A percentile compares a stretch with the other conserved stretches of the same genome.
Evolutionary conservation across 2,888 invertebrate genomes (phyloP).

Genomic region (Lithophane ornitopus): DNA sequence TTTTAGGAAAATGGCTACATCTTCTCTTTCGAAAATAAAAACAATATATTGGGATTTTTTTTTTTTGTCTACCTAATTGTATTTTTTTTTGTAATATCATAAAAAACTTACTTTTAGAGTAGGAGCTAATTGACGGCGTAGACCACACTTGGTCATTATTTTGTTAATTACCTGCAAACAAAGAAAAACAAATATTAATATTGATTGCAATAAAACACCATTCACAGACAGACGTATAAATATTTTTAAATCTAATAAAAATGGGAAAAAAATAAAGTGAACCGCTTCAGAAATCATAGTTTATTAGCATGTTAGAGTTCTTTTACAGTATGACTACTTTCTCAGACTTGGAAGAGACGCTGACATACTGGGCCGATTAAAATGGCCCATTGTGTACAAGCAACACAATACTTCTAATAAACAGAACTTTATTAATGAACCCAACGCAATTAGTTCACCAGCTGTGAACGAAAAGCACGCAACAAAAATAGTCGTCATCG

Average conservation of each 20-base stretch:
- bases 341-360: not conserved
- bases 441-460: constrained; percentile 58
- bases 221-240: too few relatives aligned
- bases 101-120: not conserved
- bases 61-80: not conserved
- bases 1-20: not conserved
- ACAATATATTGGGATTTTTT: not conserved
- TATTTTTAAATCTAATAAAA: not conserved
- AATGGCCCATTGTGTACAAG: constrained; percentile 4
- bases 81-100: not conserved
- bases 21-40: not conserved
- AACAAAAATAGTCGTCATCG: constrained; percentile 60
- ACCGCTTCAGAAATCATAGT: not conserved
- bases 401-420: constrained; percentile 11
- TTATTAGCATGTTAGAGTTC: not conserved
- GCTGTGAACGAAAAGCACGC: constrained; percentile 60
- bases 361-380: not conserved
- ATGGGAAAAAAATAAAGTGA: not conserved
- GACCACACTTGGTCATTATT: not conserved
- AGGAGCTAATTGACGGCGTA: not conserved
- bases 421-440: constrained; percentile 61
- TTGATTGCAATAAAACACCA: not conserved
- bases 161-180: constrained; percentile 42
- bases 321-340: not conserved
- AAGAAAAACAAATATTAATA: constrained; percentile 14